Evolutionary conservation across 1,140 invertebrate species (phyloP), one percentile per base, ranked within the genome.

Genomic region (Bombus consobrinus): DNA sequence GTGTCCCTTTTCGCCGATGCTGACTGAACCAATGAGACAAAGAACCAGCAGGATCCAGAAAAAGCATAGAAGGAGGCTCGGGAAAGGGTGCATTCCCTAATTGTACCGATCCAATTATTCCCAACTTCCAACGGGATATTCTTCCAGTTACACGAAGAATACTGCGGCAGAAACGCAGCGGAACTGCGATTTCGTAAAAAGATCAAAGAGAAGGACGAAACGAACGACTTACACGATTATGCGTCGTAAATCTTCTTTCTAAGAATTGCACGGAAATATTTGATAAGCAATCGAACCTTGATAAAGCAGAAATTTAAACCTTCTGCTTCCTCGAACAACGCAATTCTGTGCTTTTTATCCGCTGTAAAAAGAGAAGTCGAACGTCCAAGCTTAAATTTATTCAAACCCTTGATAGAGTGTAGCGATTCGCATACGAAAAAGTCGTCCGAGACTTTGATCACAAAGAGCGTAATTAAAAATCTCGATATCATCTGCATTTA

Each of bases 71-170:
- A 77, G 66, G 68, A 72, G 66, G 37, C 72, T 69, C 81, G 64
- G 69, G 37, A 89, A 83, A 82, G 72, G 68, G 66, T 81, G 64
- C 69, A 68, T 84, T 88, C 83, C 86, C 89, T 92, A 91, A 92
- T 94, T 92, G 88, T 86, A 86, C 32, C 85, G 74, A 90, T 92
- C 90, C 92, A 92, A 93, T 94, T 93, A 93, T 93, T 92, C 80
- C 89, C 66, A 77, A 85, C 43, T 64, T 83, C 62, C 86, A 72
- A 62, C 43, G 37, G 43, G 62, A 84, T 81, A 59, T 81, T 84
- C 75, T 47, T 68, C 69, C 57, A 57, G 69, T 81, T 75, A 37
- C 59, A 3, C 39, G 53, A 47, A 32, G 62, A 37, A 69, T 77
- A 83, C 74, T 18, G 18, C 43, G 62, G 34, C 28, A 39, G 74